phyloP scores from a whole-genome alignment of 2,797 vertebrate genomes.

The Limosa lapponica region DNA sequence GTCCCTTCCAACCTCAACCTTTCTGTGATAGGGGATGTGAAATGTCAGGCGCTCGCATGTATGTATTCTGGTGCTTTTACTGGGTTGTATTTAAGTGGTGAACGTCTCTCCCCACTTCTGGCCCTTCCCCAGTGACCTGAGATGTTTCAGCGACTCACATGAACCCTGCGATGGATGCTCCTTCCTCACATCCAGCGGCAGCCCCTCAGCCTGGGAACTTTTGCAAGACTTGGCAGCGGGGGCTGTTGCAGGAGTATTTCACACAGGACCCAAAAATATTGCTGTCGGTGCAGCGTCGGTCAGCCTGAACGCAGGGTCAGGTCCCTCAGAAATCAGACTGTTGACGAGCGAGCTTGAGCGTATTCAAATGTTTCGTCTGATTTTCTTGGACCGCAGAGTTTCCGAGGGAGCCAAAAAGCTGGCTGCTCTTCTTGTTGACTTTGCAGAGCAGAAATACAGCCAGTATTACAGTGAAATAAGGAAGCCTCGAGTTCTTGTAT shows the following conservation, averaged over 20 bases:
- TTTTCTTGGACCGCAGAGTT: slow-evolving; percentile 67
- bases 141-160: not conserved
- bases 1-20: not conserved
- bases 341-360: slow-evolving; percentile 25
- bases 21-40: not conserved
- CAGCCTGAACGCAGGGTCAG: slow-evolving; percentile 11
- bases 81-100: not conserved
- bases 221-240: slow-evolving; percentile 59
- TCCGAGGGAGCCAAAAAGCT: slow-evolving; percentile 48
- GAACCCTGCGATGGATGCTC: not conserved
- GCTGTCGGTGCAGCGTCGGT: not conserved
- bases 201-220: slow-evolving; percentile 66
- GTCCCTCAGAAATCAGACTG: slow-evolving; percentile 60
- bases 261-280: slow-evolving; percentile 70
- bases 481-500: not conserved
- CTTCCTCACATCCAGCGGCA: not conserved
- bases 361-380: slow-evolving; percentile 44
- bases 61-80: not conserved
- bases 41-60: not conserved
- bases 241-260: slow-evolving; percentile 35
- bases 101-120: not conserved
- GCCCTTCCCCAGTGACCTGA: not conserved
- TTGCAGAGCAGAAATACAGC: slow-evolving; percentile 42
- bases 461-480: not conserved
- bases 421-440: slow-evolving; percentile 44